phyloP scores from a whole-genome alignment of 2,797 vertebrate species.

The Syngnathus acus region DNA sequence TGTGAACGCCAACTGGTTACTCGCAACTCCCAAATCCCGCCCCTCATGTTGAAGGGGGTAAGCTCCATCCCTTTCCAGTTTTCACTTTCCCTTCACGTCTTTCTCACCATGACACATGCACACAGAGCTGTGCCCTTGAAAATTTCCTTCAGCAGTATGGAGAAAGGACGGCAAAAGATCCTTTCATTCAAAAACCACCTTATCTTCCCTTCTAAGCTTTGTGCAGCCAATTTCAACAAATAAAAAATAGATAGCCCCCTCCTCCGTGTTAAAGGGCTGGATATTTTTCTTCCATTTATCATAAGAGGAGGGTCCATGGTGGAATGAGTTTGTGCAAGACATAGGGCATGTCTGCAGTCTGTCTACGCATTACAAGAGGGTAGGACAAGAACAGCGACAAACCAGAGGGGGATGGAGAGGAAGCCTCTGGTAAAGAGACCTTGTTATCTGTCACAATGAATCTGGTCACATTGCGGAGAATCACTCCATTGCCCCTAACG shows the following conservation, averaged over 20 bases:
- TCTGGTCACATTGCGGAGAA: slow-evolving; percentile 18
- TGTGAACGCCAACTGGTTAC: slow-evolving; percentile 56
- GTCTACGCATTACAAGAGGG: slow-evolving; percentile 2
- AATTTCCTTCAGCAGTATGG: not conserved
- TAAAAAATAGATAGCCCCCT: not conserved
- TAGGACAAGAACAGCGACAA: not conserved
- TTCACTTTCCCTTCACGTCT: slow-evolving; percentile 37
- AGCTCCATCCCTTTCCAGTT: slow-evolving; percentile 46
- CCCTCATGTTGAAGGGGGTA: slow-evolving; percentile 54
- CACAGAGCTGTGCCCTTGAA: slow-evolving; percentile 6
- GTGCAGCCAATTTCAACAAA: not conserved
- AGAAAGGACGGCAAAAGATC: slow-evolving; percentile 5
- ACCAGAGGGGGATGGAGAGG: not conserved
- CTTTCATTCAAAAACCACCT: not conserved
- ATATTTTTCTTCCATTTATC: not conserved
- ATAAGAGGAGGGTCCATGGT: not conserved
- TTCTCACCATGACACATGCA: slow-evolving; percentile 7
- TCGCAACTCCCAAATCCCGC: slow-evolving; percentile 37
- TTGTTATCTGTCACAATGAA: slow-evolving; percentile 12
- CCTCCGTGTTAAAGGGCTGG: not conserved
- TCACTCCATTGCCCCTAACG: slow-evolving; percentile 1
- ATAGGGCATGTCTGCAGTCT: not conserved
- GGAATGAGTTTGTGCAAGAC: not conserved
- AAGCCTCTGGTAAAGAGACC: slow-evolving; percentile 15
- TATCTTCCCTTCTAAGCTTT: not conserved